Evolutionary conservation across 2,797 vertebrate species (phyloP).

Genomic region (Melanotaenia nigrans): DNA sequence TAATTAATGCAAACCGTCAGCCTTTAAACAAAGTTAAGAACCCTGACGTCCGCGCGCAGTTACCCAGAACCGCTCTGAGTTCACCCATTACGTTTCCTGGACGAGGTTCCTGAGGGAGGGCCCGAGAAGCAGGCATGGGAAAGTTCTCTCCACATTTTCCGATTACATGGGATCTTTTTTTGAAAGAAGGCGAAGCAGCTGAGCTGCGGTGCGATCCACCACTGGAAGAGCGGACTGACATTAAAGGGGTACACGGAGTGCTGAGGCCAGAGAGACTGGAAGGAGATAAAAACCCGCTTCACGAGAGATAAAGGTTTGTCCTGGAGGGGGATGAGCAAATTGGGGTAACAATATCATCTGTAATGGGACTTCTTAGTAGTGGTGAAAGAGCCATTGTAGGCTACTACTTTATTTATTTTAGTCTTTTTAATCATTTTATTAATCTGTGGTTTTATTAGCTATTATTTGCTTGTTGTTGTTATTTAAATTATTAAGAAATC

Average conservation of each 20-base stretch:
- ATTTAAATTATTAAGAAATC: not conserved
- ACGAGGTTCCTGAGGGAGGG: slow-evolving; percentile 82
- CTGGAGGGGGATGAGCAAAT: not conserved
- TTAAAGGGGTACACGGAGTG: not conserved
- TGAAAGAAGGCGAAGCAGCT: slow-evolving; percentile 44
- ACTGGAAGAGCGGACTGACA: slow-evolving; percentile 9
- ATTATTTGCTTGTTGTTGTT: not conserved
- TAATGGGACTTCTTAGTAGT: not conserved
- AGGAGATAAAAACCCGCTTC: slow-evolving; percentile 49
- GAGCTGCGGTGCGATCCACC: slow-evolving; percentile 4
- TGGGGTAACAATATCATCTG: not conserved
- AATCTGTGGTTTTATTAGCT: too few relatives aligned
- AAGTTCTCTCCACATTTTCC: slow-evolving; percentile 79
- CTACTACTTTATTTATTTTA: not conserved
- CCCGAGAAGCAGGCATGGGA: slow-evolving; percentile 75
- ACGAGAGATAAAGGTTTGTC: slow-evolving; percentile 69
- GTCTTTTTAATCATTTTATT: too few relatives aligned
- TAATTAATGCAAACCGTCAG: slow-evolving; percentile 8
- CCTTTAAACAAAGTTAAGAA: slow-evolving; percentile 7
- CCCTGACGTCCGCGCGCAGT: slow-evolving; percentile 17
- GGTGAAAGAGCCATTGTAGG: not conserved
- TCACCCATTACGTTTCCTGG: slow-evolving; percentile 83
- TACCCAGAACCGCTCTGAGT: slow-evolving; percentile 52
- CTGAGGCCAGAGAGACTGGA: not conserved
- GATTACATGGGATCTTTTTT: slow-evolving; percentile 67